These are phyloP conservation scores for Frieseomelitta varia DNA, from an alignment of 1,140 invertebrate species.

Conservation along the genomic window DNA sequence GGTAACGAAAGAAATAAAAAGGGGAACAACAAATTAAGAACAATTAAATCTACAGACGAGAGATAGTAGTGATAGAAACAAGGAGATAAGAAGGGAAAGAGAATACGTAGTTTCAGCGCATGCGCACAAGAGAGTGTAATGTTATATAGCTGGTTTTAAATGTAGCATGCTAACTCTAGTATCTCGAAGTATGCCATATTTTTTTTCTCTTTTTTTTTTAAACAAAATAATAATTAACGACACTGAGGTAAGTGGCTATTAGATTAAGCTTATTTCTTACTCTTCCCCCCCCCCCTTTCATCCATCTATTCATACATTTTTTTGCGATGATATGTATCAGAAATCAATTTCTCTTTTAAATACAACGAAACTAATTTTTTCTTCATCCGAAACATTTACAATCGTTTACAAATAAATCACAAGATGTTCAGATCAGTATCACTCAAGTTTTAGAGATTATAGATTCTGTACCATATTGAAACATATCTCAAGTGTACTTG, in stretches of 20 bases:
- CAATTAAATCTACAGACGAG: background rate
- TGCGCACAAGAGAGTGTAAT: conserved; percentile 21
- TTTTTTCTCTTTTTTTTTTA: background rate
- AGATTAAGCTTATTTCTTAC: background rate
- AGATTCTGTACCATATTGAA: background rate
- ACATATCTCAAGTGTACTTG: background rate
- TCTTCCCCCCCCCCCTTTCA: conserved; percentile 6
- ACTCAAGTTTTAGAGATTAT: no score
- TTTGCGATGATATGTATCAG: background rate
- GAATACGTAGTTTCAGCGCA: conserved; percentile 29
- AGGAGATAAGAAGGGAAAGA: background rate
- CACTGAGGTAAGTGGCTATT: conserved; percentile 32
- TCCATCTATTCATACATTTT: conserved; percentile 2
- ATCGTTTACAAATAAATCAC: conserved; percentile 6
- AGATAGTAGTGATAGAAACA: background rate
- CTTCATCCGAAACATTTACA: background rate
- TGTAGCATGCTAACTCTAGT: conserved; percentile 25
- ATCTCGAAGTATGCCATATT: conserved; percentile 1
- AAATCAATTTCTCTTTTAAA: conserved; percentile 5
- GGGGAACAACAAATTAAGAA: background rate
- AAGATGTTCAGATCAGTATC: background rate
- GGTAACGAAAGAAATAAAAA: background rate
- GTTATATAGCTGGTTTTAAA: conserved; percentile 25
- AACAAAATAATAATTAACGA: conserved; percentile 32
- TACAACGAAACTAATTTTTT: background rate